Conservation (phyloP, 1,140 invertebrate species). For the Stegodyphus dumicola region DNA sequence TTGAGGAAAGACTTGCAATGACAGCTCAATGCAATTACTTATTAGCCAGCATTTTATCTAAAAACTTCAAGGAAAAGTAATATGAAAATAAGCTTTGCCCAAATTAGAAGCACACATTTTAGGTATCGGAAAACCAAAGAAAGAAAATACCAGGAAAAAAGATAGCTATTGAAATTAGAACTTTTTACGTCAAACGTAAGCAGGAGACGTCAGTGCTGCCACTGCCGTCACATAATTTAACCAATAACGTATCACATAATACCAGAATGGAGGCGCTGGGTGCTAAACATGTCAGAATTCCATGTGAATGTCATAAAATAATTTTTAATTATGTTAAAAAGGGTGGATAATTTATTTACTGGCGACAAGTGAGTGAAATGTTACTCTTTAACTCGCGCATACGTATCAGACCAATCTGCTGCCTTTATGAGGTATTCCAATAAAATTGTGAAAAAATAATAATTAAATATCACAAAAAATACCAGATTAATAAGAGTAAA, state of each 20-base stretch:
- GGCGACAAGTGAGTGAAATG: not conserved
- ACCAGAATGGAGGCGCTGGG: too few relatives aligned
- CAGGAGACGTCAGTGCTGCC: not conserved
- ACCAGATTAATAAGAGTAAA: too few relatives aligned
- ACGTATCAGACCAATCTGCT: too few relatives aligned
- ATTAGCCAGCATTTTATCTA: conserved; percentile 49
- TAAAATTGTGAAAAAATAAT: too few relatives aligned
- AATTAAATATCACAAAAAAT: too few relatives aligned
- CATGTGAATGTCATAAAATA: too few relatives aligned
- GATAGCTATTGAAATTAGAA: conserved; percentile 45
- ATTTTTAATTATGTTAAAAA: too few relatives aligned
- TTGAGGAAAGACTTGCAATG: conserved; percentile 45
- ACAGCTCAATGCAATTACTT: conserved; percentile 55
- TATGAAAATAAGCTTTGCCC: conserved; percentile 44
- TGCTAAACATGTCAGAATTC: too few relatives aligned
- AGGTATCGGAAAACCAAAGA: conserved; percentile 22
- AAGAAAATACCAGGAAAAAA: conserved; percentile 31
- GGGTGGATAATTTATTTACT: conserved; percentile 1
- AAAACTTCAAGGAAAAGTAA: conserved; percentile 50
- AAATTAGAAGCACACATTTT: conserved; percentile 43
- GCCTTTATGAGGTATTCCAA: too few relatives aligned
- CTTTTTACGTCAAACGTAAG: conserved; percentile 24
- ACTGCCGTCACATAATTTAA: too few relatives aligned
- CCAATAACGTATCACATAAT: too few relatives aligned
- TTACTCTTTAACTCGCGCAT: not conserved